A percentile compares a stretch with the other conserved stretches of the same genome.
Evolutionary conservation across 2,888 invertebrate genomes (phyloP).

Genomic region (Polyploca ridens): DNA sequence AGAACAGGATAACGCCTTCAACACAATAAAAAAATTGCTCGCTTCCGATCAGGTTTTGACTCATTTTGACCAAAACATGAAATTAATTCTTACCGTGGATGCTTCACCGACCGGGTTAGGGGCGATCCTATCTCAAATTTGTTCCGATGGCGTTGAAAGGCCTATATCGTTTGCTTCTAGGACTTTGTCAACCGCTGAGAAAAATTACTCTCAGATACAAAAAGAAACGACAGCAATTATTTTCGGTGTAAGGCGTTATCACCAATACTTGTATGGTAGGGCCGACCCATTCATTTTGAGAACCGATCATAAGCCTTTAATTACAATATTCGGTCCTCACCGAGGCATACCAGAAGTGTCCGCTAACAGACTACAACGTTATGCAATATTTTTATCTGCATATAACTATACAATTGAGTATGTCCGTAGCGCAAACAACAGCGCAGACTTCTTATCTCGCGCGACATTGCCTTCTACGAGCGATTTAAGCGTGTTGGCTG

Average conservation of each 20-base stretch:
- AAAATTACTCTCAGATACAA: constrained; percentile 33
- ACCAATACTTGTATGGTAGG: constrained; percentile 37
- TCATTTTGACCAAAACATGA: constrained; percentile 30
- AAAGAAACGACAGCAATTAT: constrained; percentile 34
- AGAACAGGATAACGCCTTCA: constrained; percentile 22
- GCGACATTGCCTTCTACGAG: constrained; percentile 1
- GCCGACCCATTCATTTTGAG: constrained; percentile 31
- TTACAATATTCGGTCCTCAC: constrained; percentile 36
- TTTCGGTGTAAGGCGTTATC: constrained; percentile 22
- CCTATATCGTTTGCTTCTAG: constrained; percentile 18
- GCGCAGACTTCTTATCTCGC: constrained; percentile 30
- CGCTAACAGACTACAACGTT: constrained; percentile 35
- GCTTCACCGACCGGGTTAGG: constrained; percentile 33
- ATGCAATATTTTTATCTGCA: constrained; percentile 36
- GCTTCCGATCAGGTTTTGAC: constrained; percentile 29
- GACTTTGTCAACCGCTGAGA: constrained; percentile 24
- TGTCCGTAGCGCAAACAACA: constrained; percentile 31
- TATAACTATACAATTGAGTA: constrained; percentile 43
- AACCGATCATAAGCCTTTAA: constrained; percentile 37
- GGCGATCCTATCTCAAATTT: constrained; percentile 27
- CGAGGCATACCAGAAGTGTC: constrained; percentile 38
- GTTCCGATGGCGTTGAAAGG: constrained; percentile 15
- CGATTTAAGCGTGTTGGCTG: not conserved
- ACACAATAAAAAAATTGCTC: constrained; percentile 23
- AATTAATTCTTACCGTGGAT: constrained; percentile 33